Evolutionary conservation across 2,113 vertebrate genomes (phyloP).

Genomic region (Panurus biarmicus): DNA sequence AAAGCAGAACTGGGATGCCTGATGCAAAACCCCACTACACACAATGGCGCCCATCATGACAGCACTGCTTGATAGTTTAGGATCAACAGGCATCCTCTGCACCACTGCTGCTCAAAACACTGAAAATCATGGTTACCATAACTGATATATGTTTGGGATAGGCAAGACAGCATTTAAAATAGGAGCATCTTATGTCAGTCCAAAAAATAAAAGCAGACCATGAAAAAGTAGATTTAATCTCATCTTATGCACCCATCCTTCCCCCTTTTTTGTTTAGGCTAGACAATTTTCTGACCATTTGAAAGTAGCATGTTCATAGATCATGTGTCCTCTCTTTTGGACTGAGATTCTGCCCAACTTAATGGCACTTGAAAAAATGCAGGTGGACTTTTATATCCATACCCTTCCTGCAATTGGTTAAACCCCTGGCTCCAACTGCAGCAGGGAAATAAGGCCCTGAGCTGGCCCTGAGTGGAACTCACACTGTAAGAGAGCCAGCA

Average conservation of each 20-base stretch:
- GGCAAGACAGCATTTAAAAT: not conserved
- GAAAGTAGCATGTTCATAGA: not conserved
- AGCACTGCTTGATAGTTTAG: not conserved
- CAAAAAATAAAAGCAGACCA: not conserved
- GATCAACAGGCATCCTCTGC: not conserved
- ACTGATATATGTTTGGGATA: not conserved
- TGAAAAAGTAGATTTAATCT: not conserved
- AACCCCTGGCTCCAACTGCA: not conserved
- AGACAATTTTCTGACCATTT: not conserved
- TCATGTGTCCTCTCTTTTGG: not conserved
- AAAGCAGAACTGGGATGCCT: not conserved
- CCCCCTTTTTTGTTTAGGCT: fast-evolving
- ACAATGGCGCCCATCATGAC: fast-evolving
- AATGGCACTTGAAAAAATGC: not conserved
- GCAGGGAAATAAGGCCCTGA: not conserved
- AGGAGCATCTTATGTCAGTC: not conserved
- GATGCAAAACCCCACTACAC: fast-evolving
- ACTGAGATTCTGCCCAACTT: not conserved
- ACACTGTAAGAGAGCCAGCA: not conserved
- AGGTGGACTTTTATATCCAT: not conserved
- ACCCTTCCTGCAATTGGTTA: not conserved
- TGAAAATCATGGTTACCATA: not conserved
- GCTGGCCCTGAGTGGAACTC: not conserved
- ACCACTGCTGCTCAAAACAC: not conserved
- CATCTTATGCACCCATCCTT: fast-evolving